Base-by-base conservation (phyloP, 2,113 vertebrate genomes). In the Ciconia boyciana region DNA sequence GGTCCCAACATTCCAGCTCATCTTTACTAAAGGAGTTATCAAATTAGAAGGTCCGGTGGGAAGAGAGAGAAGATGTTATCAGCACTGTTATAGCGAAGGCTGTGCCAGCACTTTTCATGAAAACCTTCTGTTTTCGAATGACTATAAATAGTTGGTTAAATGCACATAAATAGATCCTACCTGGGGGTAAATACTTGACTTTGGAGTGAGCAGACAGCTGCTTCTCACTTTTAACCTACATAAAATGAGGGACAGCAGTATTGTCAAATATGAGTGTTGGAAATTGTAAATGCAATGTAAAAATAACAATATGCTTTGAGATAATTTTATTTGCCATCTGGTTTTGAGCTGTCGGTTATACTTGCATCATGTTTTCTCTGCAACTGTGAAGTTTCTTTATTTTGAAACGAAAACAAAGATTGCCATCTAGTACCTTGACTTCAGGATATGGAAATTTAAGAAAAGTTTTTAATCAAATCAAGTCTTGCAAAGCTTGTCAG, bases 271-370 rank as follows among this genome's bases (percentile, higher is more conserved):
- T 0, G 71, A 93, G 84, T 43, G 75, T 51, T 77, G 84, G 15
- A 93, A 96, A 85, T 55, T 86, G 84, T 82, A 87, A 94, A 65
- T 89, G 94, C 77, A 60, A 92, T 93, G 93, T 94, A 89, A 94
- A 96, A 97, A 95, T 95, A 95, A 96, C 95, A 96, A 89, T 96
- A 74, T 95, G 87, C 92, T 97, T 89, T 68, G 95, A 94, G 94
- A 90, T 96, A 91, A 96, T 96, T 96, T 95, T 94, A 90, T 97
- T 97, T 97, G 95, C 95, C 95, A 96, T 97, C 93, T 97, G 97
- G 58, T 94, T 95, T 87, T 91, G 95, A 91, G 91, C 96, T 94
- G 93, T 95, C 62, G 41, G 70, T 87, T 95, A 51, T 44, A 90
- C 71, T 96, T 89, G 84, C 89, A 80, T 95, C 91, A 83, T 87